These are phyloP conservation scores for Hoplostethus atlanticus DNA, from an alignment of 2,797 vertebrate genomes.

Conservation along the genomic window DNA sequence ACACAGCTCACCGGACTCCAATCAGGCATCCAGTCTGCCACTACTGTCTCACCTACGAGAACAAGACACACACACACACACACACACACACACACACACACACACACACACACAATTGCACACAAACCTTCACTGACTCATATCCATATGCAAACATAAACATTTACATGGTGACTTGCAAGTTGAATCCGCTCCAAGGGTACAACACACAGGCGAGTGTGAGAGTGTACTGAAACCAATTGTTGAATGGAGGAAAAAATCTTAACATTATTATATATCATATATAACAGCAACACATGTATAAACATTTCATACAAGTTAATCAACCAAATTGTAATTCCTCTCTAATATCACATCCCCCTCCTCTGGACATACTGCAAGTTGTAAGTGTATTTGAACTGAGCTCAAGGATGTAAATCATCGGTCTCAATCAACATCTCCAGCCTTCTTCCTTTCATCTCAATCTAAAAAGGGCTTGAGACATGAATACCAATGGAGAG, in stretches of 20 bases:
- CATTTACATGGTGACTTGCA: slow-evolving; percentile 41
- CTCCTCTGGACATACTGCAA: neutral
- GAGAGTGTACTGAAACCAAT: slow-evolving; percentile 6
- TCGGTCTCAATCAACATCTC: slow-evolving; percentile 25
- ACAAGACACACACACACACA: slow-evolving; percentile 38
- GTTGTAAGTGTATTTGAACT: slow-evolving; percentile 19
- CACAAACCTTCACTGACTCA: slow-evolving; percentile 39
- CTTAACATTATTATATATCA: slow-evolving; percentile 16
- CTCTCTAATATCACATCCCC: neutral
- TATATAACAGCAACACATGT: slow-evolving; percentile 10
- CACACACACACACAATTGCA: slow-evolving; percentile 19
- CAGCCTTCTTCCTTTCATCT: slow-evolving; percentile 47
- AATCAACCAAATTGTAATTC: neutral
- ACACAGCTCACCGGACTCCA: slow-evolving; percentile 75
- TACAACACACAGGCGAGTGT: slow-evolving; percentile 5
- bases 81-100: slow-evolving; percentile 24
- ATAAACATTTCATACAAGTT: neutral
- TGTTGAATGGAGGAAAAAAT: slow-evolving; percentile 39
- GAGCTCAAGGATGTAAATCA: slow-evolving; percentile 22
- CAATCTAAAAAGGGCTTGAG: slow-evolving; percentile 28
- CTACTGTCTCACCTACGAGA: slow-evolving; percentile 41
- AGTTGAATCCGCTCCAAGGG: slow-evolving; percentile 15
- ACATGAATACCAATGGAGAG: slow-evolving; percentile 12
- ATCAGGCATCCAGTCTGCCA: slow-evolving; percentile 56
- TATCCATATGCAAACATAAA: slow-evolving; percentile 48